Conservation (phyloP, 2,888 invertebrate species). For the Cryptocephalus moraei region DNA sequence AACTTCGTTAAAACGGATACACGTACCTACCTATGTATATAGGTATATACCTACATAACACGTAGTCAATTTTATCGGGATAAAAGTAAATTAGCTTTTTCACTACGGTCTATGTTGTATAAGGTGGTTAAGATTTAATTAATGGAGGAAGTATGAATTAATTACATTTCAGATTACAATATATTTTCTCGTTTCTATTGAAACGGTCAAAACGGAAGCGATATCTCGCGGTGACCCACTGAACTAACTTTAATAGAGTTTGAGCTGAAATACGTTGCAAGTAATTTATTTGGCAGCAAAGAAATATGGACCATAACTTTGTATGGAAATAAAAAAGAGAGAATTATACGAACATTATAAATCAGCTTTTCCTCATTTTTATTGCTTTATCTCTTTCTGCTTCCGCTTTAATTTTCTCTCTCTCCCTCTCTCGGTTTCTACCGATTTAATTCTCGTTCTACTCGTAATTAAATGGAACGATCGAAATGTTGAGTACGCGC, state of each 20-base stretch:
- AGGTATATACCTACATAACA: too few relatives aligned
- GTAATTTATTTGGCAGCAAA: slow-evolving; percentile 41
- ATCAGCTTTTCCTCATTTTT: slow-evolving; percentile 39
- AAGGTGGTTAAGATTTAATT: too few relatives aligned
- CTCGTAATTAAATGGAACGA: too few relatives aligned
- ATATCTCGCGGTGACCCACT: slow-evolving; percentile 31
- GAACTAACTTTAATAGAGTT: slow-evolving; percentile 40
- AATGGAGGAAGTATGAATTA: too few relatives aligned
- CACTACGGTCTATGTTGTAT: too few relatives aligned
- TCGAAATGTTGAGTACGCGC: too few relatives aligned
- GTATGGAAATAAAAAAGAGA: slow-evolving; percentile 40
- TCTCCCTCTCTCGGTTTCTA: too few relatives aligned
- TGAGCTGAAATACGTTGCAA: slow-evolving; percentile 34
- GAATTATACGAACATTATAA: slow-evolving; percentile 41
- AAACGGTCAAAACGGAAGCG: slow-evolving; percentile 2
- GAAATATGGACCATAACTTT: slow-evolving; percentile 42
- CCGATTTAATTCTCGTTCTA: too few relatives aligned
- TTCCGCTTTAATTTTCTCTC: slow-evolving; percentile 26
- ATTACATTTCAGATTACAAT: slow-evolving; percentile 8
- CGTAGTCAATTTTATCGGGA: too few relatives aligned
- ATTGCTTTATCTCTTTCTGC: slow-evolving; percentile 21
- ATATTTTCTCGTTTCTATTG: not conserved
- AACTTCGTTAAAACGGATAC: too few relatives aligned
- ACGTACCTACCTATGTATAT: too few relatives aligned
- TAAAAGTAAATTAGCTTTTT: too few relatives aligned